Evolutionary conservation across 2,113 vertebrate genomes (phyloP).

Genomic region (Cyanistes caeruleus): DNA sequence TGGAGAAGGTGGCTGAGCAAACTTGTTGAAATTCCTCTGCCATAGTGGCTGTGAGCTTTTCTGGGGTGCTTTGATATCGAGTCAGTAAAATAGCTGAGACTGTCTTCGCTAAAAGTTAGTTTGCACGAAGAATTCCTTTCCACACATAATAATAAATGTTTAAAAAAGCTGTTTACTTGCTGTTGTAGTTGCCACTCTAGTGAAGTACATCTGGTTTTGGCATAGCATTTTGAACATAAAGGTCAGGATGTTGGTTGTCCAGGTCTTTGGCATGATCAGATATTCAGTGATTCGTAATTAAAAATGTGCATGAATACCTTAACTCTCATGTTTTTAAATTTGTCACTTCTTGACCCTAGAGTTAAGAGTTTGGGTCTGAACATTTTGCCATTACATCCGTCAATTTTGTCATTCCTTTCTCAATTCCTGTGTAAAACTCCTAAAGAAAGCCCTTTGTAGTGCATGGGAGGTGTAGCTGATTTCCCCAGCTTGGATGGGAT

Average conservation of each 20-base stretch:
- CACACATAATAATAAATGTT: neutral
- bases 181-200: neutral
- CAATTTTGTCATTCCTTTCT: neutral
- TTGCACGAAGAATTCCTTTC: neutral
- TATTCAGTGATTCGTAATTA: neutral
- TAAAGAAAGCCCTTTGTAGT: neutral
- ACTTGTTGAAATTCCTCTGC: neutral
- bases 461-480: neutral
- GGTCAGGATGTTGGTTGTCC: neutral
- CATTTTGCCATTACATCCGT: rapidly evolving
- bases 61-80: neutral
- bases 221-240: neutral
- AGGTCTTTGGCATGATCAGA: neutral
- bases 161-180: neutral
- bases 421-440: neutral
- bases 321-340: neutral
- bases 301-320: neutral
- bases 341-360: neutral
- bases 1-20: neutral
- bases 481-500: neutral
- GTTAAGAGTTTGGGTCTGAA: neutral
- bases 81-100: neutral
- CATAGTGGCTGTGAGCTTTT: rapidly evolving
- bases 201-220: neutral
- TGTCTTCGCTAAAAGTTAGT: neutral